Evolutionary conservation across 2,888 invertebrate genomes (phyloP), one percentile per base, ranked within the genome.

Genomic region (Altica lythri): DNA sequence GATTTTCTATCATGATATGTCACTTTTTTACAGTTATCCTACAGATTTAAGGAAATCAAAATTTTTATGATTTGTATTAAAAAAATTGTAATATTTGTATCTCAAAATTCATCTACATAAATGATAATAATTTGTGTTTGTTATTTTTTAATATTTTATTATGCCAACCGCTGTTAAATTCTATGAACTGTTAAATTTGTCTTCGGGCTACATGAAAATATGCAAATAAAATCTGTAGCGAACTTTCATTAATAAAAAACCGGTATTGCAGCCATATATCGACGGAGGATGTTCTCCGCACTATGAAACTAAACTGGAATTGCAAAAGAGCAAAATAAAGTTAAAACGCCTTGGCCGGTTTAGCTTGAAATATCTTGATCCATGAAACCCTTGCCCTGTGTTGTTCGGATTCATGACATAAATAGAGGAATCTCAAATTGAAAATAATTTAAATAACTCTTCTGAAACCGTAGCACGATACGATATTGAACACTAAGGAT

Each of bases 161-260:
- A n/a, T n/a, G n/a, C n/a, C n/a, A n/a, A n/a, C n/a, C n/a, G n/a
- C n/a, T n/a, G n/a, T n/a, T n/a, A n/a, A n/a, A n/a, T n/a, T n/a
- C n/a, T 17, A 30, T 17, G 18, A 27, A 34, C 13, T 17, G 25
- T 10, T 18, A 32, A 19, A 8, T 8, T 17, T 38, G 17, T 32
- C 45, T 45, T 30, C 14, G 40, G n/a, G 13, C 40, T 40, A 22
- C 40, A 40, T 49, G 32, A 42, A 49, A 49, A 49, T 49, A 49
- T 49, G 49, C 40, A 42, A 49, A 49, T 49, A 19, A 22, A 49
- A 49, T 40, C 40, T 40, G 40, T 32, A 40, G 40, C 17, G 40
- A 49, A 49, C 40, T 49, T 49, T 49, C 49, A 49, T 42, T 49
- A 49, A 32, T 42, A 49, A 49, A 42, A 49, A 49, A 49, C 49